These are phyloP conservation scores for Mesocentrotus franciscanus DNA, from an alignment of 53 echinoderm and acorn worm genomes.

Conservation along the genomic window DNA sequence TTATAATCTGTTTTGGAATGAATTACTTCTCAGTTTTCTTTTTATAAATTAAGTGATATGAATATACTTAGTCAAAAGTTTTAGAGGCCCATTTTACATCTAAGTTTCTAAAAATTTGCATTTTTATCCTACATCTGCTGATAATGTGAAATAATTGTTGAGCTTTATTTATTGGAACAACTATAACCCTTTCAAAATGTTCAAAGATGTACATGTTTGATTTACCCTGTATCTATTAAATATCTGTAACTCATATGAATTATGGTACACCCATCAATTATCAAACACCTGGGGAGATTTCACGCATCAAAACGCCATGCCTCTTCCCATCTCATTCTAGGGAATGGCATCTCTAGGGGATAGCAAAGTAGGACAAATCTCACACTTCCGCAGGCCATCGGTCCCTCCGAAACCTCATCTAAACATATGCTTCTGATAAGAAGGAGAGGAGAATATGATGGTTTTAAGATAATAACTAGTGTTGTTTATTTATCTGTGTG, in stretches of 20 bases:
- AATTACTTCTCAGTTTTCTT: no score
- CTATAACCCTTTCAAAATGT: background rate
- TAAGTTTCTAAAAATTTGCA: no score
- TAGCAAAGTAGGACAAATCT: slow-evolving; percentile 22
- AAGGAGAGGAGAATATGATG: background rate
- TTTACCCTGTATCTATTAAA: background rate
- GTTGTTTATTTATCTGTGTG: background rate
- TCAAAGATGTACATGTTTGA: background rate
- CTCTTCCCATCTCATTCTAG: background rate
- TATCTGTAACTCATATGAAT: background rate
- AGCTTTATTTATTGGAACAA: background rate
- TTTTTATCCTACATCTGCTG: no score
- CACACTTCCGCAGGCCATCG: background rate
- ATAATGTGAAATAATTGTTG: no score
- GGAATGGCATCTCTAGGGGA: background rate
- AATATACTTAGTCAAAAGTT: no score
- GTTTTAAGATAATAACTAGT: background rate
- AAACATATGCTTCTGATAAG: slow-evolving; percentile 22
- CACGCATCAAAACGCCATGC: background rate
- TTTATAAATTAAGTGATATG: no score
- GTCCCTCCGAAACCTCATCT: background rate
- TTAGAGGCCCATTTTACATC: no score
- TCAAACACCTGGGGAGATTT: background rate
- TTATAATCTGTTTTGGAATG: no score
- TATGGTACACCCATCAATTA: background rate